Base-by-base conservation (phyloP, 2,888 invertebrate genomes). In the Zonitis immaculata region DNA sequence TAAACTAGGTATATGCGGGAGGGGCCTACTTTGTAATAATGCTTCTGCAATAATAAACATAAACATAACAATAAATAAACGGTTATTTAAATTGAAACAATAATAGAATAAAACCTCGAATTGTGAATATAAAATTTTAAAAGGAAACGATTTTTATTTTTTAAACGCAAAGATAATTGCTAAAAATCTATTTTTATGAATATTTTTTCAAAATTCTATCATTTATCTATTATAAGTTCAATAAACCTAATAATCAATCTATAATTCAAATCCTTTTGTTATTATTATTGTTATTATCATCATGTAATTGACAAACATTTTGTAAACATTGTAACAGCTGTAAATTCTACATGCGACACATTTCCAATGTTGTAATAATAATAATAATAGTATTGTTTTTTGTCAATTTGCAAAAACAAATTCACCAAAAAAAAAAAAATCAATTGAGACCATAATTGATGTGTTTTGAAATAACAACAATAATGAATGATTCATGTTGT, bases 1-100 rank as follows among this genome's bases (percentile, higher is more conserved):
- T 73, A 89, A 79, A 73, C 88, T 89, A 39, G 94, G 94, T 77
- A 94, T 92, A 79, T 94, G 93, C 69, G 95, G 95, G 76, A 95
- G 82, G 62, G 95, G 95, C 69, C 96, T 86, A 73, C 91, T 93
- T 79, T 95, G 94, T 70, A 95, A 83, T 69, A 95, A 82, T 62
- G 94, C 93, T 79, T 95, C 95, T 95, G 87, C 61, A 83, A 84
- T 28, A 20, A 28, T 43, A n/a, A 27, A 30, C 14, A 26, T 12
- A 25, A 25, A n/a, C 27, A 25, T n/a, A 35, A 50, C 7, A 8
- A 45, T 25, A 44, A 50, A 44, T n/a, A 25, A 6, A n/a, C 18
- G n/a, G n/a, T n/a, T n/a, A n/a, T n/a, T n/a, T n/a, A n/a, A n/a
- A n/a, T n/a, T n/a, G n/a, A n/a, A n/a, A n/a, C n/a, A n/a, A n/a